Conservation (phyloP, 2,113 vertebrate genomes). For the Grantiella picta region DNA sequence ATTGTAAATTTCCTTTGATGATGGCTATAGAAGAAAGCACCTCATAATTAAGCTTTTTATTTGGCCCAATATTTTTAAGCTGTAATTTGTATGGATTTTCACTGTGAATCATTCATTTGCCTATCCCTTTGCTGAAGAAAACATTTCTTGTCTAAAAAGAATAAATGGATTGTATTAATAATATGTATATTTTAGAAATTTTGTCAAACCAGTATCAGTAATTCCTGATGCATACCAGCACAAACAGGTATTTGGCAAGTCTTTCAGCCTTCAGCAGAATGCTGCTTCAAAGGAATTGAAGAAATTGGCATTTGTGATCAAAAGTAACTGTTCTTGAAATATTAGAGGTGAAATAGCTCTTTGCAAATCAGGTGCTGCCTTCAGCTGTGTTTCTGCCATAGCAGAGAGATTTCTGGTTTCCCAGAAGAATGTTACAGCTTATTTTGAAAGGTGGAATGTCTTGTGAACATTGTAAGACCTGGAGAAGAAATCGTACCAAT, state of each 20-base stretch:
- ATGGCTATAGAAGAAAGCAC: background rate
- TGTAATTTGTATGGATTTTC: background rate
- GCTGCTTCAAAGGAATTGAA: background rate
- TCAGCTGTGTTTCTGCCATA: background rate
- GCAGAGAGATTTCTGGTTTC: background rate
- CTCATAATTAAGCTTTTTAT: background rate
- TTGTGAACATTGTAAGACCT: background rate
- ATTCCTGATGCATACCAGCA: background rate
- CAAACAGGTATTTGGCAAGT: background rate
- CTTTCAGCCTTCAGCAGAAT: background rate
- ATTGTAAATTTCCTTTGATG: background rate
- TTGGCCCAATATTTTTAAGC: background rate
- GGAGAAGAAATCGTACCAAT: background rate
- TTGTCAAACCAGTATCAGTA: background rate
- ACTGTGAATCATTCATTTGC: background rate
- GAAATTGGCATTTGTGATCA: background rate
- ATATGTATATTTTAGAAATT: background rate
- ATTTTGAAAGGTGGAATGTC: background rate
- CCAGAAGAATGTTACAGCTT: background rate
- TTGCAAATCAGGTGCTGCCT: background rate
- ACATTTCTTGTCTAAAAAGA: background rate
- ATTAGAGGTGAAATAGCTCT: background rate
- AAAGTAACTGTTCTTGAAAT: background rate
- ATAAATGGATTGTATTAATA: background rate
- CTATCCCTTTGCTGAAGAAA: background rate